Conservation (phyloP, 2,888 invertebrate genomes). For the Dicyrtoma fusca region DNA sequence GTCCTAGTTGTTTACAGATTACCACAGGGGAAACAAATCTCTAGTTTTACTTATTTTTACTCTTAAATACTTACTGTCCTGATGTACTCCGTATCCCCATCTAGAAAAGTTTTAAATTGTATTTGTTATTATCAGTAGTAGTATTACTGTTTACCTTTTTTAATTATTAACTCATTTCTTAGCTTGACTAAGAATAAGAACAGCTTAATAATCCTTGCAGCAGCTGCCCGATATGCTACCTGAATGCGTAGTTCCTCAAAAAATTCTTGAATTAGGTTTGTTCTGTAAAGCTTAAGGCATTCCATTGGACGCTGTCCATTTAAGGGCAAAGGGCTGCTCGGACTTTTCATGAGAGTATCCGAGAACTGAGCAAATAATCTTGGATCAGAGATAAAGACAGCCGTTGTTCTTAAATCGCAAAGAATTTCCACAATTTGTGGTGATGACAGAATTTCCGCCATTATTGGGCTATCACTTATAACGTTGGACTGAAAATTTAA, state of each 20-base stretch:
- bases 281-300: constrained; percentile 44
- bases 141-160: no score
- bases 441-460: constrained; percentile 42
- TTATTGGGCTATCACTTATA: constrained; percentile 47
- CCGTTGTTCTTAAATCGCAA: constrained; percentile 46
- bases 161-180: no score
- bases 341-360: constrained; percentile 33
- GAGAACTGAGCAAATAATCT: constrained; percentile 41
- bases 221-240: constrained; percentile 43
- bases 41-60: no score
- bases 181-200: no score
- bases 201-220: no score
- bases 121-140: no score
- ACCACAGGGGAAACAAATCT: no score
- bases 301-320: constrained; percentile 42
- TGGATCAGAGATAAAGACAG: constrained; percentile 43
- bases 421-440: constrained; percentile 46
- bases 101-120: no score
- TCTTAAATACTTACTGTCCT: no score
- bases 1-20: no score
- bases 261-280: constrained; percentile 45
- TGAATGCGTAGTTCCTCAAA: constrained; percentile 44
- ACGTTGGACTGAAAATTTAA: constrained; percentile 47
- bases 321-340: constrained; percentile 20
- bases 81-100: no score